These are phyloP conservation scores for Merodon equestris DNA, from an alignment of 2,888 invertebrate species.

Conservation along the genomic window DNA sequence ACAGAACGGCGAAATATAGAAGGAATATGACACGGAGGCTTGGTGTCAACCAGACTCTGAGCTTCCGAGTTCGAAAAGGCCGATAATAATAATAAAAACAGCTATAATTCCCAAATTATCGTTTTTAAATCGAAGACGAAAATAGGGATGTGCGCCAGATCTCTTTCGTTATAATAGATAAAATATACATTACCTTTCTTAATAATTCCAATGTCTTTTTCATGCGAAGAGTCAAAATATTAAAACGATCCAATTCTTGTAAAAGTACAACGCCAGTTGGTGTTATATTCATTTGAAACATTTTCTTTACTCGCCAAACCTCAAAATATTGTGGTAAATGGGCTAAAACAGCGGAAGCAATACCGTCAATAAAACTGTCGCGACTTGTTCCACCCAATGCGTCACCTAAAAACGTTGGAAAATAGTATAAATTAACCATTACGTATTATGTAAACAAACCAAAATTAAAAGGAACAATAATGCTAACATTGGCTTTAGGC, in stretches of 20 bases:
- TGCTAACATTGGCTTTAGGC: too few species aligned
- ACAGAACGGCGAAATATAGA: too few species aligned
- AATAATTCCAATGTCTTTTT: slow-evolving; percentile 85
- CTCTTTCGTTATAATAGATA: too few species aligned
- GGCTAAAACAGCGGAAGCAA: slow-evolving; percentile 87
- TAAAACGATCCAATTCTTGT: slow-evolving; percentile 94
- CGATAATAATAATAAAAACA: too few species aligned
- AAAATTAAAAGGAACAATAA: slow-evolving; percentile 50
- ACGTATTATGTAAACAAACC: slow-evolving; percentile 1
- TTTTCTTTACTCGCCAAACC: slow-evolving; percentile 88
- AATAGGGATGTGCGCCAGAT: too few species aligned
- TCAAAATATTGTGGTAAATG: slow-evolving; percentile 89
- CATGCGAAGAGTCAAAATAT: slow-evolving; percentile 87
- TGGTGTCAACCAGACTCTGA: too few species aligned
- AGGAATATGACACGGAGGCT: too few species aligned
- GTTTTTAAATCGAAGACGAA: too few species aligned
- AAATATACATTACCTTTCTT: slow-evolving; percentile 80
- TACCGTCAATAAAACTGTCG: slow-evolving; percentile 90
- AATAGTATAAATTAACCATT: slow-evolving; percentile 5
- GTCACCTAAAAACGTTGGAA: slow-evolving; percentile 83
- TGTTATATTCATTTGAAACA: slow-evolving; percentile 88
- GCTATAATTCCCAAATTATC: too few species aligned
- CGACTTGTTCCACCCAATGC: slow-evolving; percentile 86
- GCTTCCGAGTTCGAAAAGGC: too few species aligned
- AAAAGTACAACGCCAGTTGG: slow-evolving; percentile 92